Evolutionary conservation across 2,888 invertebrate species (phyloP).

Genomic region (Pollenia griseotomentosa): DNA sequence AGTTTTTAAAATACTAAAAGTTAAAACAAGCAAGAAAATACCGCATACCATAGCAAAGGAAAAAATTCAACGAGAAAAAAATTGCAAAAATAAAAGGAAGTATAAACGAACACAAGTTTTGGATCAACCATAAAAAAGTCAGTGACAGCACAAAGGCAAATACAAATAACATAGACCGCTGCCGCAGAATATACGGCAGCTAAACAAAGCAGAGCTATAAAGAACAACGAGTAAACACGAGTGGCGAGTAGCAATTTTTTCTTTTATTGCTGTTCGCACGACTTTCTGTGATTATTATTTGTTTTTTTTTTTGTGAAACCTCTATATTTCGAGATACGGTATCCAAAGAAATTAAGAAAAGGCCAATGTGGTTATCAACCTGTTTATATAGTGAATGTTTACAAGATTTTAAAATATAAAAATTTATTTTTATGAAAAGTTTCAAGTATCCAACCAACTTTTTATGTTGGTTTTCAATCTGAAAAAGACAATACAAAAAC

Average conservation of each 20-base stretch:
- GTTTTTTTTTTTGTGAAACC: conserved; percentile 56
- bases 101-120: conserved; percentile 68
- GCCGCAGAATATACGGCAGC: conserved; percentile 37
- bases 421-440: conserved; percentile 52
- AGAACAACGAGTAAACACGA: conserved; percentile 62
- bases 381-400: conserved; percentile 67
- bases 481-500: conserved; percentile 33
- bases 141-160: conserved; percentile 66
- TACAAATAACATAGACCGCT: conserved; percentile 58
- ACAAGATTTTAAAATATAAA: conserved; percentile 56
- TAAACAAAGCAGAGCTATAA: conserved; percentile 40
- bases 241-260: conserved; percentile 65
- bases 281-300: conserved; percentile 69
- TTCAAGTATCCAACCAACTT: conserved; percentile 48
- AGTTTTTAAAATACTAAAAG: neutral
- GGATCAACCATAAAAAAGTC: conserved; percentile 57
- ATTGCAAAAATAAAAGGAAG: conserved; percentile 63
- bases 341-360: conserved; percentile 51
- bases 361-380: conserved; percentile 68
- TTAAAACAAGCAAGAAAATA: conserved; percentile 45
- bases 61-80: conserved; percentile 64
- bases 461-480: conserved; percentile 59
- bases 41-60: conserved; percentile 55
- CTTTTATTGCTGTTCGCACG: conserved; percentile 51
- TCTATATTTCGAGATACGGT: conserved; percentile 50